Percentiles rank a stretch among this genome's conserved stretches.
These are phyloP conservation scores for Sphaeramia orbicularis DNA, from an alignment of 2,797 vertebrate species.

Conservation along the genomic window DNA sequence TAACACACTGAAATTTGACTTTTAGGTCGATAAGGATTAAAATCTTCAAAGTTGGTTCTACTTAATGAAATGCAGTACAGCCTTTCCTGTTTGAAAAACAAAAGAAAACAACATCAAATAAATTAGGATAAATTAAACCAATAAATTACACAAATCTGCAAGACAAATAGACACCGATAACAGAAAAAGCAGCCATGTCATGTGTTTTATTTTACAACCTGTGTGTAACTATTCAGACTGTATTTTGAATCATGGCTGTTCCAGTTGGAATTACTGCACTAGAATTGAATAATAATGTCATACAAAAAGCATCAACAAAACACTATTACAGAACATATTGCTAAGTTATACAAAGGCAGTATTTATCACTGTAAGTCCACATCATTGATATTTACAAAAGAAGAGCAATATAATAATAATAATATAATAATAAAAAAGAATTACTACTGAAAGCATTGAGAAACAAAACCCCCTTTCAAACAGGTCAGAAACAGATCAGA, in stretches of 20 bases:
- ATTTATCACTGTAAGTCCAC: conserved; percentile 89
- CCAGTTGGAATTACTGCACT: conserved; percentile 93
- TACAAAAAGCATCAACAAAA: conserved; percentile 95
- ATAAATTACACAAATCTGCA: conserved; percentile 99
- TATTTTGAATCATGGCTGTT: conserved; percentile 87
- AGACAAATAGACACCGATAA: conserved; percentile 94
- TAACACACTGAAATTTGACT: conserved; percentile 42
- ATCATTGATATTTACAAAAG: conserved; percentile 91
- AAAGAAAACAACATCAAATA: conserved; percentile 97
- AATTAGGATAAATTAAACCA: conserved; percentile 99
- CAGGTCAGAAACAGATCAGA: conserved; percentile 81
- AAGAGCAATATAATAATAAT: conserved; percentile 82
- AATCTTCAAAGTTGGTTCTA: conserved; percentile 83
- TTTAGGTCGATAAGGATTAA: conserved; percentile 86
- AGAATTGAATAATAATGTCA: conserved; percentile 93
- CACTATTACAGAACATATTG: conserved; percentile 99
- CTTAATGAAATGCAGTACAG: conserved; percentile 96
- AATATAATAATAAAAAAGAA: conserved; percentile 52
- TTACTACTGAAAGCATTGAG: conserved; percentile 68
- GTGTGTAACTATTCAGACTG: conserved; percentile 64
- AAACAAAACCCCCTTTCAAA: conserved; percentile 80
- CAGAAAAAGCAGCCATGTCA: conserved; percentile 75
- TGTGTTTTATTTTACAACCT: conserved; percentile 71
- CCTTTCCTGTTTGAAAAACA: conserved; percentile 86
- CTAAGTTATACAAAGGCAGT: conserved; percentile 99